Evolutionary conservation across 2,888 invertebrate genomes (phyloP).

Genomic region (Andricus curvator): DNA sequence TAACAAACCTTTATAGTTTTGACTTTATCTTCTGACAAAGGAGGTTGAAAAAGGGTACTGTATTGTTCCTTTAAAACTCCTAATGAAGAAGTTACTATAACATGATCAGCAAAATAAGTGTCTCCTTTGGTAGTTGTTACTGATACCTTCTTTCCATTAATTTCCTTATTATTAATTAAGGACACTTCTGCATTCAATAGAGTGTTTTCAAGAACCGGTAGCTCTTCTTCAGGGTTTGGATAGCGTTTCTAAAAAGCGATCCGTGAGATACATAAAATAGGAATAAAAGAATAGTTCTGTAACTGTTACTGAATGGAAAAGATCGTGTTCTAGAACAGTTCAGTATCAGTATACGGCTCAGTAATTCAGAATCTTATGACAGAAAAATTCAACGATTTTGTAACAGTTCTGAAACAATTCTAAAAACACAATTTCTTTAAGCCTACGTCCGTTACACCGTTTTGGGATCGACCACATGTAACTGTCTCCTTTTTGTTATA

Average conservation of each 20-base stretch:
- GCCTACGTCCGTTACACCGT: too few relatives aligned
- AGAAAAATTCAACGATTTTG: too few relatives aligned
- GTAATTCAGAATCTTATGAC: too few relatives aligned
- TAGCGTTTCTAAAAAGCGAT: constrained; percentile 63
- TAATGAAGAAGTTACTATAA: constrained; percentile 85
- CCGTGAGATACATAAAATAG: too few relatives aligned
- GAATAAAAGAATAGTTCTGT: too few relatives aligned
- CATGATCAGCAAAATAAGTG: constrained; percentile 81
- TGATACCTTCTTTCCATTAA: constrained; percentile 44
- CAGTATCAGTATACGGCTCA: too few relatives aligned
- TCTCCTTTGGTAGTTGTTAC: constrained; percentile 78
- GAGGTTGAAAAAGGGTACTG: constrained; percentile 80
- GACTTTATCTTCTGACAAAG: constrained; percentile 80
- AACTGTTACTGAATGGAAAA: too few relatives aligned
- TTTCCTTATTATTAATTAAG: constrained; percentile 61
- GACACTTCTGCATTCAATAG: constrained; percentile 65
- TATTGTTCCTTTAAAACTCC: constrained; percentile 84
- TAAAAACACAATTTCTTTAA: too few relatives aligned
- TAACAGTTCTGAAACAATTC: too few relatives aligned
- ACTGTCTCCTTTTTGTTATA: too few relatives aligned
- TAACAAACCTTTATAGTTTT: constrained; percentile 78
- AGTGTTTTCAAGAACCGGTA: constrained; percentile 63
- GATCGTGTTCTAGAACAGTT: too few relatives aligned
- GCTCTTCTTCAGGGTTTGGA: constrained; percentile 61
- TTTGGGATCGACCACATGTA: too few relatives aligned